These are phyloP conservation scores for Hemichromis elongatus DNA, from an alignment of 2,113 vertebrate species.

Conservation along the genomic window DNA sequence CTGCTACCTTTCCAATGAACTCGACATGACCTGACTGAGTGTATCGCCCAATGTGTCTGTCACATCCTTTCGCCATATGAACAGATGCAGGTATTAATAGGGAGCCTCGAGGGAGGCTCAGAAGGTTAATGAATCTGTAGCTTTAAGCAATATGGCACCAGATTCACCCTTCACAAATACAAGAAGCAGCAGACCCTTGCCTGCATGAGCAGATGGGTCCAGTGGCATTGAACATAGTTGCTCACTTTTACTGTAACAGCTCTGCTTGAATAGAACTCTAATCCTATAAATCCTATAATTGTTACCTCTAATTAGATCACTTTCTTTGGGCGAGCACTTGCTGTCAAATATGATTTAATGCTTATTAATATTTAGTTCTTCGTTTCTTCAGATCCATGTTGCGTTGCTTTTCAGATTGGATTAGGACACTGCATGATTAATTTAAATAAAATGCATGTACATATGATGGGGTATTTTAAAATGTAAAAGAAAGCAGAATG, in stretches of 20 bases:
- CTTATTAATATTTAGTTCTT: slow-evolving; percentile 14
- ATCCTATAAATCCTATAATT: slow-evolving; percentile 4
- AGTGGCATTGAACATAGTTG: slow-evolving; percentile 5
- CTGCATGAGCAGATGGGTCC: slow-evolving; percentile 55
- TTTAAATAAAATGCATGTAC: neutral
- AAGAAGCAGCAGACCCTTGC: slow-evolving; percentile 29
- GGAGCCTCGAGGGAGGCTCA: slow-evolving; percentile 24
- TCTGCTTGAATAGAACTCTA: neutral
- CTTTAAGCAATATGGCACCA: slow-evolving; percentile 65
- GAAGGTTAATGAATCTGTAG: slow-evolving; percentile 65
- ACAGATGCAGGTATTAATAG: slow-evolving; percentile 66
- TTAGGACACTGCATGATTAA: slow-evolving; percentile 14
- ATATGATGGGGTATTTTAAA: neutral
- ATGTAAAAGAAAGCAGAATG: neutral
- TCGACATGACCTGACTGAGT: slow-evolving; percentile 30
- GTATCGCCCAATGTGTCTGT: slow-evolving; percentile 9
- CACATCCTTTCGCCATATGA: slow-evolving; percentile 16
- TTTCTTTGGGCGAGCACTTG: neutral
- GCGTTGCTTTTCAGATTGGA: neutral
- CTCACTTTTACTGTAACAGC: neutral
- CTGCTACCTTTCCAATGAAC: slow-evolving; percentile 22
- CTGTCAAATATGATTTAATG: slow-evolving; percentile 23
- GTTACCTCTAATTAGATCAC: slow-evolving; percentile 11
- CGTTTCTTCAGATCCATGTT: neutral
- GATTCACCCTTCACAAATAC: slow-evolving; percentile 35